Percentiles rank a stretch among this genome's conserved stretches.
Conservation (phyloP, 2,888 invertebrate species). For the Diplolepis rosae region DNA sequence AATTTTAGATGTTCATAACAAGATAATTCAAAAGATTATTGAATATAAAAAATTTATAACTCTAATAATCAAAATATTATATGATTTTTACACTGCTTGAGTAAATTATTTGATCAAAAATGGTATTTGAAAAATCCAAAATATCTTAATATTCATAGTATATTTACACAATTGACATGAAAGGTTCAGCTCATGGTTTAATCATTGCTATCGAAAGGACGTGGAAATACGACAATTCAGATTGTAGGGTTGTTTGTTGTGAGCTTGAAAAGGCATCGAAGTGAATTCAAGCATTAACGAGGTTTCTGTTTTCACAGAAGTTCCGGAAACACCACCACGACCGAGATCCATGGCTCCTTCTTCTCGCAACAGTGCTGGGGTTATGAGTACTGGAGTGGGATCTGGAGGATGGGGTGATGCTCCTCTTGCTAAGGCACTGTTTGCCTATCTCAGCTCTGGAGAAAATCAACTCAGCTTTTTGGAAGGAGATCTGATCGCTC, state of each 20-base stretch:
- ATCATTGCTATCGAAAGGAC: constrained; percentile 7
- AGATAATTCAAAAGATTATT: too few relatives aligned
- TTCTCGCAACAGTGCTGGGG: constrained; percentile 65
- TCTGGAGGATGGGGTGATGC: constrained; percentile 79
- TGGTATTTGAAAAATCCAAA: too few relatives aligned
- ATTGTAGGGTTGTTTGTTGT: constrained; percentile 8
- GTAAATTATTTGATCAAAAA: too few relatives aligned
- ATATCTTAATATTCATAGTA: too few relatives aligned
- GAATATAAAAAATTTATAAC: too few relatives aligned
- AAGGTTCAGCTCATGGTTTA: too few relatives aligned
- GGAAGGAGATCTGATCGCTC: constrained; percentile 90
- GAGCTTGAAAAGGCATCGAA: constrained; percentile 28
- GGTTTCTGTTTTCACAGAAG: constrained; percentile 58
- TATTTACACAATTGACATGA: background rate
- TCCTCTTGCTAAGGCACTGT: constrained; percentile 88
- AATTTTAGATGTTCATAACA: too few relatives aligned
- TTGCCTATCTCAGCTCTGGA: constrained; percentile 90
- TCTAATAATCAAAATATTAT: too few relatives aligned
- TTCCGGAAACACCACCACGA: constrained; percentile 75
- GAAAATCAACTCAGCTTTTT: constrained; percentile 95
- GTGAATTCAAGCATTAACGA: constrained; percentile 35
- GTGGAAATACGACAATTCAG: constrained; percentile 3
- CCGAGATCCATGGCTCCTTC: constrained; percentile 79
- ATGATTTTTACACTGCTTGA: too few relatives aligned
- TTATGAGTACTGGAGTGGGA: constrained; percentile 48